Evolutionary conservation across 1,140 invertebrate genomes (phyloP).

Genomic region (Panulirus ornatus): DNA sequence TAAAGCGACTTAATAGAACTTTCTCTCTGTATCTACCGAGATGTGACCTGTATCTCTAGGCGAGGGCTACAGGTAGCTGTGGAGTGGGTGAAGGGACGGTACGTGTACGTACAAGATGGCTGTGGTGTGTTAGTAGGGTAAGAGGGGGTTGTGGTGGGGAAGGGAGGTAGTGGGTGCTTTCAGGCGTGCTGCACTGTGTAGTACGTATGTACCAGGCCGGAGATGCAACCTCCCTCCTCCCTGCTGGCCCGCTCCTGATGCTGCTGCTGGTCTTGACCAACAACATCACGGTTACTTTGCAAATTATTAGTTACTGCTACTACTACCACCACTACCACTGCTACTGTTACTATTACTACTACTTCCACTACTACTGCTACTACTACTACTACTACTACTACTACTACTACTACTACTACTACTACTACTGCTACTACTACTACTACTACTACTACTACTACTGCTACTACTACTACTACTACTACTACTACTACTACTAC

Average conservation of each 20-base stretch:
- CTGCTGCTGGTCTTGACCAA: slow-evolving; percentile 11
- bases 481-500: slow-evolving; percentile 35
- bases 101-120: no score
- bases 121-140: no score
- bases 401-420: slow-evolving; percentile 24
- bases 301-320: background rate
- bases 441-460: slow-evolving; percentile 33
- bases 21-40: no score
- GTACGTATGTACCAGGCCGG: background rate
- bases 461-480: slow-evolving; percentile 18
- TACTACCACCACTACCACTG: background rate
- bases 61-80: no score
- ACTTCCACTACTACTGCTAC: background rate
- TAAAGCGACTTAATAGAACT: no score
- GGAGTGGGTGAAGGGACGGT: no score
- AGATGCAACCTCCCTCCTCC: no score
- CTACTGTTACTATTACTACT: background rate
- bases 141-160: background rate
- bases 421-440: slow-evolving; percentile 33
- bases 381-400: slow-evolving; percentile 24
- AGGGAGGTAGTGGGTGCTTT: background rate
- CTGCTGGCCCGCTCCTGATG: no score
- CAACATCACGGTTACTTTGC: background rate
- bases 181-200: background rate
- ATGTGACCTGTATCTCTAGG: no score